Conservation (phyloP, 2,888 invertebrate species). For the Drosophila rubida region DNA sequence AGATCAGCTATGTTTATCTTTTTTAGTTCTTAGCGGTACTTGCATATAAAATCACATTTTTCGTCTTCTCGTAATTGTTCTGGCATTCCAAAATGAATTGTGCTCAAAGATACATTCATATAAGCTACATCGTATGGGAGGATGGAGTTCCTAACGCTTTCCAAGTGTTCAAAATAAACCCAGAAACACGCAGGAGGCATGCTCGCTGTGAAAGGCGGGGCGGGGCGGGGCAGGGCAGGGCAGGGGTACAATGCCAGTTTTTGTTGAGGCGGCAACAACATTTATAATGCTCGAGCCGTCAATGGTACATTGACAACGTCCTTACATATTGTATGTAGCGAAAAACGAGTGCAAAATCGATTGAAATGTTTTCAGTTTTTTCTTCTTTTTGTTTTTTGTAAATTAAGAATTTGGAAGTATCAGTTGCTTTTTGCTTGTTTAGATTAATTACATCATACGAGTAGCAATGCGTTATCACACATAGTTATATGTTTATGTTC, state of each 20-base stretch:
- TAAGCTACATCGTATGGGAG: neutral
- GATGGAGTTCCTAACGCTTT: conserved; percentile 5
- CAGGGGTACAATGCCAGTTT: conserved; percentile 24
- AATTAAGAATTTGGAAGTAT: conserved; percentile 25
- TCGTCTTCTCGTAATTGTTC: conserved; percentile 28
- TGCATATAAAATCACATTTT: conserved; percentile 45
- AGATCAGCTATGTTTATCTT: conserved; percentile 11
- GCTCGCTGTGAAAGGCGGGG: neutral
- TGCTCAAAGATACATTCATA: conserved; percentile 1
- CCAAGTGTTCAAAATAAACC: neutral
- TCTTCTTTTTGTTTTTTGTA: neutral
- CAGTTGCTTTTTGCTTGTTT: conserved; percentile 6
- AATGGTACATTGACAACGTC: neutral
- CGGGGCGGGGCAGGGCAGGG: neutral
- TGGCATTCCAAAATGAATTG: conserved; percentile 15
- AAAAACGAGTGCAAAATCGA: conserved; percentile 2
- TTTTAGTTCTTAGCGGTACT: conserved; percentile 17
- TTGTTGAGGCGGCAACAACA: conserved; percentile 42
- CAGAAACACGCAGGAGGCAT: neutral
- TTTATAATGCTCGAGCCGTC: neutral
- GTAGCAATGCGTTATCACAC: conserved; percentile 42
- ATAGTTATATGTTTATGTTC: conserved; percentile 19
- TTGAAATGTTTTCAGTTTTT: conserved; percentile 13
- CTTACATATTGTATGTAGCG: neutral
- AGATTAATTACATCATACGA: conserved; percentile 20